Conservation (phyloP, 2,888 invertebrate species). For the Coelopa pilipes region DNA sequence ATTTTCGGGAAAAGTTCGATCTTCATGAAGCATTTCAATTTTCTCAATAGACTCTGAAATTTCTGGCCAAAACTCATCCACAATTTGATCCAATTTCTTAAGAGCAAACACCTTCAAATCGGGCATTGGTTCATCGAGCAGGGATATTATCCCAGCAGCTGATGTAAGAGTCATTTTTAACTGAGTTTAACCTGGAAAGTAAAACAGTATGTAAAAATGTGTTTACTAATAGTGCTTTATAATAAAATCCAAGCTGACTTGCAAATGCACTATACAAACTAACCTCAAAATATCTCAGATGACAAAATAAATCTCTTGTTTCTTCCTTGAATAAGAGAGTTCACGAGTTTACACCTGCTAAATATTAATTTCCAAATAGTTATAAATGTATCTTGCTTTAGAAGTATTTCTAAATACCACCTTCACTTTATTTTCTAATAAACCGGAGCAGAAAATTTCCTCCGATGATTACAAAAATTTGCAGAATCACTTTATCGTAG, state of each 20-base stretch:
- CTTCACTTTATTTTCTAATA: background rate
- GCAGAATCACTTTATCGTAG: constrained; percentile 20
- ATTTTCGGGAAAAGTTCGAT: constrained; percentile 86
- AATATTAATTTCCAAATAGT: background rate
- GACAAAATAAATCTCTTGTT: background rate
- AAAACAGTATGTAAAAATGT: background rate
- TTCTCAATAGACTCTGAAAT: constrained; percentile 97
- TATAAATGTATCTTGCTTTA: background rate
- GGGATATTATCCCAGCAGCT: constrained; percentile 91
- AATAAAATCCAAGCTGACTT: background rate
- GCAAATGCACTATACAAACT: constrained; percentile 12
- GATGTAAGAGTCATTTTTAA: constrained; percentile 70
- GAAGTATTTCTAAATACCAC: background rate
- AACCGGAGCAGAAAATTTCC: background rate
- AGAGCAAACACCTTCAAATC: constrained; percentile 95
- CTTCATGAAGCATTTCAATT: constrained; percentile 97
- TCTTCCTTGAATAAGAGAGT: background rate
- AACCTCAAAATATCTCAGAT: constrained; percentile 11
- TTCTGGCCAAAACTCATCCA: constrained; percentile 99
- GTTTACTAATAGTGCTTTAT: background rate
- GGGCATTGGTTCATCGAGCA: constrained; percentile 92
- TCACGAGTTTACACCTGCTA: background rate
- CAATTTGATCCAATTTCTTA: constrained; percentile 90
- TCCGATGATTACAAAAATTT: background rate
- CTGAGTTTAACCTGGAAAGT: background rate